Evolutionary conservation across 2,888 invertebrate species (phyloP).

Genomic region (Smittia aterrima): DNA sequence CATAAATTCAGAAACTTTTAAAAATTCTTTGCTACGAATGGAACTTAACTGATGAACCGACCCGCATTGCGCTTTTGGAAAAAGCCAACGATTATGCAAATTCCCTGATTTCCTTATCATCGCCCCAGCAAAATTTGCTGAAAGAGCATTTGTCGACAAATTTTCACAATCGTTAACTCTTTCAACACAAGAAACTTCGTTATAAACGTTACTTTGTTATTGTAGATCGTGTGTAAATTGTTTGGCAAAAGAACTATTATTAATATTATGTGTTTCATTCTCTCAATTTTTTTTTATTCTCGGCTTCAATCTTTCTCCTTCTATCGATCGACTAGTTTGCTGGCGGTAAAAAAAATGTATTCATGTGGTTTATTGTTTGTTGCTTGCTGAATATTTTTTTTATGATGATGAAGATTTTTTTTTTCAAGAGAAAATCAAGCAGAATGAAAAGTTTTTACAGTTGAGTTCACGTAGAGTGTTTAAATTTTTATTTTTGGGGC

Average conservation of each 20-base stretch:
- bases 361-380: slow-evolving; percentile 17
- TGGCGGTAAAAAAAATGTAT: slow-evolving; percentile 41
- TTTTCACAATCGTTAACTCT: not conserved
- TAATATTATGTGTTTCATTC: slow-evolving; percentile 18
- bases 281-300: slow-evolving; percentile 5
- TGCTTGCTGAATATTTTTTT: not conserved
- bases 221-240: not conserved
- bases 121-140: not conserved
- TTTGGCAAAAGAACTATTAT: slow-evolving; percentile 30
- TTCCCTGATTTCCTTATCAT: not conserved
- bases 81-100: slow-evolving; percentile 3
- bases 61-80: not conserved
- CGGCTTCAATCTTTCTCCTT: slow-evolving; percentile 16
- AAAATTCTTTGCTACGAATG: no score
- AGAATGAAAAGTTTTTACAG: slow-evolving; percentile 13
- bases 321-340: slow-evolving; percentile 38
- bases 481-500: not conserved
- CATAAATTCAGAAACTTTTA: no score
- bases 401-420: slow-evolving; percentile 1
- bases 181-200: not conserved
- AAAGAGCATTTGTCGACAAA: not conserved
- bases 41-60: no score
- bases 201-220: not conserved
- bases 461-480: slow-evolving; percentile 8
- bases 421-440: not conserved